phyloP scores from a whole-genome alignment of 2,888 invertebrate species.

The Ochropleura leucogaster region DNA sequence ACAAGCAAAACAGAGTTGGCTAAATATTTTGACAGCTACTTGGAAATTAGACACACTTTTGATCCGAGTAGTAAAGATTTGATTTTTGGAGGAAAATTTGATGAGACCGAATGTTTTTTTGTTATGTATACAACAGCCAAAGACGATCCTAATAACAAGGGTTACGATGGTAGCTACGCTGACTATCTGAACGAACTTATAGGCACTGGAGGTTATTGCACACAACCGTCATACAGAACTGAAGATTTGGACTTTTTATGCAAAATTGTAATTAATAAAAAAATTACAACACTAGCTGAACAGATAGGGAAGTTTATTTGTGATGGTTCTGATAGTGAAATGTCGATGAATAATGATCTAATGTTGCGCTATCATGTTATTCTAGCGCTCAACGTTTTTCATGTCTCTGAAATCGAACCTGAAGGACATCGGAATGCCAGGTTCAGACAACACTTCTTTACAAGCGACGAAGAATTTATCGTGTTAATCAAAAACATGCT shows the following conservation, averaged over 20 bases:
- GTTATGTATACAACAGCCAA: slow-evolving; percentile 59
- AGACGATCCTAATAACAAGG: slow-evolving; percentile 26
- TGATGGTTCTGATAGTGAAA: slow-evolving; percentile 5
- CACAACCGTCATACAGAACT: slow-evolving; percentile 25
- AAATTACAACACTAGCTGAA: slow-evolving; percentile 39
- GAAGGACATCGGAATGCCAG: slow-evolving; percentile 36
- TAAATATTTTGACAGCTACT: slow-evolving; percentile 50
- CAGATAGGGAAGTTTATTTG: slow-evolving; percentile 37
- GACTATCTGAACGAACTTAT: slow-evolving; percentile 37
- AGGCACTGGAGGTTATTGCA: slow-evolving; percentile 39
- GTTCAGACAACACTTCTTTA: slow-evolving; percentile 54
- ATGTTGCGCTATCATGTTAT: slow-evolving; percentile 54
- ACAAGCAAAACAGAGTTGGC: slow-evolving; percentile 33
- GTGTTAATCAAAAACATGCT: slow-evolving; percentile 37
- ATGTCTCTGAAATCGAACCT: slow-evolving; percentile 42
- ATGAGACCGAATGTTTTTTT: slow-evolving; percentile 50
- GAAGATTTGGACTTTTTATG: slow-evolving; percentile 40
- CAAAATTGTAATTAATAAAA: slow-evolving; percentile 40
- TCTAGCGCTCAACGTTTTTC: slow-evolving; percentile 37
- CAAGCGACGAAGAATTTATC: slow-evolving; percentile 32
- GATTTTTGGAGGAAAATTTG: slow-evolving; percentile 38
- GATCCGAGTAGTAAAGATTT: slow-evolving; percentile 17
- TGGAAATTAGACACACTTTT: slow-evolving; percentile 45
- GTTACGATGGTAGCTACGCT: slow-evolving; percentile 3
- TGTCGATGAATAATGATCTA: slow-evolving; percentile 48